Evolutionary conservation across 2,888 invertebrate genomes (phyloP), one percentile per base, ranked within the genome.

Genomic region (Tenthredo livida): DNA sequence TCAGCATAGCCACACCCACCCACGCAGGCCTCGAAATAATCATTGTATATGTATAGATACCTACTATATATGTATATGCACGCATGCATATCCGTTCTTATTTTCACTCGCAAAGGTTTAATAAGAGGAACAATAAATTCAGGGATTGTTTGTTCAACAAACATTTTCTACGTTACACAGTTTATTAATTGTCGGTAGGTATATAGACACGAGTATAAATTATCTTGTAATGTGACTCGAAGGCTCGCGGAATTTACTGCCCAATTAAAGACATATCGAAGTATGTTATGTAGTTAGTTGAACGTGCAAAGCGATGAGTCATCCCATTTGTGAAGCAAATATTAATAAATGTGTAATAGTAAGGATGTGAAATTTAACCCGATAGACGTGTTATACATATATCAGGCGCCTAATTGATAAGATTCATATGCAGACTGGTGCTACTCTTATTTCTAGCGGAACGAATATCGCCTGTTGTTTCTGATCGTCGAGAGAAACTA

Each of bases 381-480:
- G 43, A 29, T 47, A 21, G 47, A n/a, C 25, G 15, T 4, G 15
- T 17, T 77, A 25, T 17, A n/a, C 17, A 50, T 29, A 25, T 77
- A 50, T 77, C 40, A 33, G 77, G 77, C 77, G 77, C 77, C 33
- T 77, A 43, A 77, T 77, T 77, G 77, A 77, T 77, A 54, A 77
- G 50, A 29, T 54, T 77, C 29, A 15, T 21, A 5, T 29, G 77
- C 29, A 29, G n/a, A 77, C 15, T 25, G 33, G 50, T 33, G 15
- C 12, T 17, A 33, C 5, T 67, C 12, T 0, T 33, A 73, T 73
- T 73, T 21, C n/a, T 73, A 73, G 25, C 43, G 72, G 10, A 43
- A 37, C 70, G 17, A 70, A 70, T 33, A 70, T 70, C 25, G 72
- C 43, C 72, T 73, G 72, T 43, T 21, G 43, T 73, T 70, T 17